Conservation (phyloP, 1,140 invertebrate species). For the Drosophila kepulauana region DNA sequence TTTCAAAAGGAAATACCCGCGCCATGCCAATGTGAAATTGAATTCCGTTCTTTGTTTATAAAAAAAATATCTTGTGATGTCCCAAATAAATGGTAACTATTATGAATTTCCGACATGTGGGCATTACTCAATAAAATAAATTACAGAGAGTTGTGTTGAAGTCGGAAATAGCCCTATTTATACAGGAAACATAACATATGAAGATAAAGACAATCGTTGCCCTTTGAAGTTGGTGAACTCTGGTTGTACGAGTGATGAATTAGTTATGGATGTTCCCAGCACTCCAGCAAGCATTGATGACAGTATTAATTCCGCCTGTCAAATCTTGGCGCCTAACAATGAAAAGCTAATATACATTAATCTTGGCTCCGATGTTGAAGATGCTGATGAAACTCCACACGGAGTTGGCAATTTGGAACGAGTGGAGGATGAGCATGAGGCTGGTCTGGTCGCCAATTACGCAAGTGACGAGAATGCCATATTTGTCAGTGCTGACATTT, state of each 20-base stretch:
- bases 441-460: conserved; percentile 22
- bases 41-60: too few relatives aligned
- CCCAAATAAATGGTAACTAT: too few relatives aligned
- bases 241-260: neutral
- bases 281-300: neutral
- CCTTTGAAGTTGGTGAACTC: neutral
- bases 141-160: neutral
- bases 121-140: too few relatives aligned
- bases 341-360: neutral
- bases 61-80: too few relatives aligned
- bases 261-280: neutral
- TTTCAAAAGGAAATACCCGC: too few relatives aligned
- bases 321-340: neutral
- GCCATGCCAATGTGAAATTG: too few relatives aligned
- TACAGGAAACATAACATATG: neutral
- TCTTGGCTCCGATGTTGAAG: neutral
- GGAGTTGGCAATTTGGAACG: conserved; percentile 29
- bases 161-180: conserved; percentile 44
- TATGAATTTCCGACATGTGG: too few relatives aligned
- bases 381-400: conserved; percentile 18
- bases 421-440: conserved; percentile 21
- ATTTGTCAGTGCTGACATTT: conserved; percentile 29
- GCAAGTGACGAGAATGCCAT: conserved; percentile 34
- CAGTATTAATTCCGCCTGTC: neutral
- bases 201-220: neutral